Conservation (phyloP, 2,797 vertebrate species). For the Pseudochirops corinnae region DNA sequence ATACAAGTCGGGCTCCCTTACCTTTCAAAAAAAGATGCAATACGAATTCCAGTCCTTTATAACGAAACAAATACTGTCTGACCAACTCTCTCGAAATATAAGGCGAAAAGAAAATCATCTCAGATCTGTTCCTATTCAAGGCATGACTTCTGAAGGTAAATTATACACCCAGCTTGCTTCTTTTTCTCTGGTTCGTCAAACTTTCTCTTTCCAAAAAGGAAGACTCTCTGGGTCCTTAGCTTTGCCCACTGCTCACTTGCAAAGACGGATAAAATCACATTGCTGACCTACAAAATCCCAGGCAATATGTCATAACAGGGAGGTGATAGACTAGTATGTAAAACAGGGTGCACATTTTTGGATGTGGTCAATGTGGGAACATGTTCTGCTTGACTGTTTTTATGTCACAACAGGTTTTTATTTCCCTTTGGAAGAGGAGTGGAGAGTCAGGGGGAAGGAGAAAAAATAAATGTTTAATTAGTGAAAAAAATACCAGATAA, state of each 20-base stretch:
- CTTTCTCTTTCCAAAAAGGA: conserved; percentile 47
- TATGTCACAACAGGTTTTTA: background rate
- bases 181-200: conserved; percentile 26
- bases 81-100: conserved; percentile 52
- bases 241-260: conserved; percentile 41
- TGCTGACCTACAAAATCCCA: background rate
- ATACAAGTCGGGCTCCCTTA: background rate
- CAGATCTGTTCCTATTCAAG: background rate
- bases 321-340: background rate
- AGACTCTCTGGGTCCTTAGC: conserved; percentile 1
- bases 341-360: background rate
- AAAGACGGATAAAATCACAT: background rate
- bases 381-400: background rate
- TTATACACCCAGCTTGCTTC: background rate
- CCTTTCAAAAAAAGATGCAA: background rate
- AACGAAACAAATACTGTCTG: conserved; percentile 11
- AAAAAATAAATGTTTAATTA: background rate
- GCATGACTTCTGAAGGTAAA: conserved; percentile 56
- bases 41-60: background rate
- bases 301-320: background rate
- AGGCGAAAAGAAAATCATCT: background rate
- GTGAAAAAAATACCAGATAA: background rate
- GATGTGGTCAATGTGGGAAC: background rate
- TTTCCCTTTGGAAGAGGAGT: background rate
- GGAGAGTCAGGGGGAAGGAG: background rate